These are phyloP conservation scores for Lepus oiostolus DNA, from an alignment of 2,797 vertebrate genomes.

Conservation along the genomic window DNA sequence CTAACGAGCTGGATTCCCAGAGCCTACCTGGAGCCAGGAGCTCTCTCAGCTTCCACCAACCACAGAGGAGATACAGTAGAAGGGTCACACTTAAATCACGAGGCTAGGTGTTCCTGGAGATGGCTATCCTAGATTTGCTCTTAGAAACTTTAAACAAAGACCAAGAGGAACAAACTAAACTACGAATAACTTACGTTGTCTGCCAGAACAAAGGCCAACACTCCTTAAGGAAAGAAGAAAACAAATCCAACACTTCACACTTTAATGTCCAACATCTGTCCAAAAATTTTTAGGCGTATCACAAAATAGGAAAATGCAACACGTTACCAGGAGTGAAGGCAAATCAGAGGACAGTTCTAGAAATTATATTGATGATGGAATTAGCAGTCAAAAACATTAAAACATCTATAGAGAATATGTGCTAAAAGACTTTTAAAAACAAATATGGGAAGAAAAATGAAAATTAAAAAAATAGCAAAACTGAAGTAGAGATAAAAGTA, in stretches of 20 bases:
- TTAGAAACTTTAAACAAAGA: background rate
- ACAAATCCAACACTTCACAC: background rate
- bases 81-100: background rate
- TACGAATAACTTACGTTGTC: background rate
- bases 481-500: background rate
- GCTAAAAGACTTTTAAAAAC: background rate
- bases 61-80: background rate
- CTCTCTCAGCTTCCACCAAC: background rate
- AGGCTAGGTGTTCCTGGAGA: background rate
- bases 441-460: background rate
- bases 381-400: constrained; percentile 8
- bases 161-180: background rate
- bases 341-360: background rate
- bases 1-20: background rate
- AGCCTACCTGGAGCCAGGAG: background rate
- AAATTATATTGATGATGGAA: background rate
- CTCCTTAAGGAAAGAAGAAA: background rate
- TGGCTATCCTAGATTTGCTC: background rate
- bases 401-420: background rate
- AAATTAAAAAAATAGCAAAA: background rate
- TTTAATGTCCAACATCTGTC: background rate
- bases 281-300: background rate
- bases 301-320: background rate
- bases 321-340: background rate
- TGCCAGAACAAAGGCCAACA: background rate